phyloP scores from a whole-genome alignment of 2,888 invertebrate genomes.

The Ganaspis brasiliensis region DNA sequence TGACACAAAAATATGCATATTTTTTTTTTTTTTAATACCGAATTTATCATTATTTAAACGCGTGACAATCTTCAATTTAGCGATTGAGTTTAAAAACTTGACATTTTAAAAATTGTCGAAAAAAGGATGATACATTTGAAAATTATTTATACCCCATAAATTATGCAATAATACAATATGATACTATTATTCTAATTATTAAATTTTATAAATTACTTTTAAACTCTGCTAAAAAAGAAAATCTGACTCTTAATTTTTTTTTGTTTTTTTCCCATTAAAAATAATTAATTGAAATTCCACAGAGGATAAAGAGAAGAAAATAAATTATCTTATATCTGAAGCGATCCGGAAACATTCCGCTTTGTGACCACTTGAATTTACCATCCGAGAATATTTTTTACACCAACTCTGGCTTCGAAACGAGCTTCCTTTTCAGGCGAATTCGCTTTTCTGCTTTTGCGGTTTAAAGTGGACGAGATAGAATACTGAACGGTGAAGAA shows the following conservation, averaged over 20 bases:
- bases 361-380: conserved; percentile 38
- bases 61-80: no score
- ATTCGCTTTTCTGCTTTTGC: conserved; percentile 13
- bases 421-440: conserved; percentile 26
- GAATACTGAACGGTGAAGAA: neutral
- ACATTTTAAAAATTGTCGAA: no score
- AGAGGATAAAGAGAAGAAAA: neutral
- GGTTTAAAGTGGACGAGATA: neutral
- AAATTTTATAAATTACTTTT: no score
- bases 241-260: neutral
- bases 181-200: no score
- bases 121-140: no score
- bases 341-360: conserved; percentile 19
- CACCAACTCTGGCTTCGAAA: neutral
- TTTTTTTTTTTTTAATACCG: no score
- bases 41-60: no score
- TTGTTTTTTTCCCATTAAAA: neutral
- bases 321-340: neutral
- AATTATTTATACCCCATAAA: no score
- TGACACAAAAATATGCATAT: no score
- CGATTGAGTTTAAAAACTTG: no score
- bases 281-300: conserved; percentile 7
- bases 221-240: no score
- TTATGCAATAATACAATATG: no score
- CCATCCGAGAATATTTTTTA: conserved; percentile 21